Conservation (phyloP, 2,797 vertebrate species). For the Acanthornis magna region DNA sequence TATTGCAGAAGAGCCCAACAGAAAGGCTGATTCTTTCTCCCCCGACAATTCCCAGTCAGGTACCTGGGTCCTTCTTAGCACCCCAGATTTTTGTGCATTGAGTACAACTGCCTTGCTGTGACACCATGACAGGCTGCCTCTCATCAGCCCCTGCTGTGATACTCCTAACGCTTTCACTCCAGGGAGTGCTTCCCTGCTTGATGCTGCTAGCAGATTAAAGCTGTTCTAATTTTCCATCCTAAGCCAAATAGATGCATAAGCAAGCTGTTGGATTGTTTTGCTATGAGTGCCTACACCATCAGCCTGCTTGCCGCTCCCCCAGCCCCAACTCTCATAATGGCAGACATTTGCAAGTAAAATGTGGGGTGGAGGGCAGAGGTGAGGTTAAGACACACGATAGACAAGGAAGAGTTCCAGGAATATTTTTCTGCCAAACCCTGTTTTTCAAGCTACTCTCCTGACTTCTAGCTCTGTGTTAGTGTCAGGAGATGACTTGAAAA, state of each 20-base stretch:
- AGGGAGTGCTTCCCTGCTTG: slow-evolving; percentile 72
- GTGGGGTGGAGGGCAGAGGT: neutral
- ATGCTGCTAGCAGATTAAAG: slow-evolving; percentile 77
- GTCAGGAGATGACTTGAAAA: slow-evolving; percentile 67
- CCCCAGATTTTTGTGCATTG: neutral
- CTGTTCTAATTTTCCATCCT: slow-evolving; percentile 77
- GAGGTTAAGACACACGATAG: neutral
- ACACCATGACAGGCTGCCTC: slow-evolving; percentile 38
- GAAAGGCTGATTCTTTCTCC: neutral
- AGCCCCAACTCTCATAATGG: slow-evolving; percentile 22
- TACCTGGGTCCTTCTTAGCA: neutral
- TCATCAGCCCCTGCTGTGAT: slow-evolving; percentile 68
- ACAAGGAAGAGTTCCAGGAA: slow-evolving; percentile 39
- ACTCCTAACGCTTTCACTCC: slow-evolving; percentile 67
- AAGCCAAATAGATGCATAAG: slow-evolving; percentile 81
- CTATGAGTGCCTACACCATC: slow-evolving; percentile 1
- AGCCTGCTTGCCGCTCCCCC: slow-evolving; percentile 23
- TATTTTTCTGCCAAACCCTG: slow-evolving; percentile 30
- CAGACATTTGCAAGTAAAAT: slow-evolving; percentile 71
- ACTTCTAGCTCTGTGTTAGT: slow-evolving; percentile 53
- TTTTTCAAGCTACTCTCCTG: slow-evolving; percentile 51
- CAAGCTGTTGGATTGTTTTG: slow-evolving; percentile 77
- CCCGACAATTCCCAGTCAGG: neutral
- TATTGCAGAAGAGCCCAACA: neutral
- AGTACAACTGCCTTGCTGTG: slow-evolving; percentile 10